Evolutionary conservation across 2,888 invertebrate genomes (phyloP), one percentile per base, ranked within the genome.

Genomic region (Pristionchus entomophagus): DNA sequence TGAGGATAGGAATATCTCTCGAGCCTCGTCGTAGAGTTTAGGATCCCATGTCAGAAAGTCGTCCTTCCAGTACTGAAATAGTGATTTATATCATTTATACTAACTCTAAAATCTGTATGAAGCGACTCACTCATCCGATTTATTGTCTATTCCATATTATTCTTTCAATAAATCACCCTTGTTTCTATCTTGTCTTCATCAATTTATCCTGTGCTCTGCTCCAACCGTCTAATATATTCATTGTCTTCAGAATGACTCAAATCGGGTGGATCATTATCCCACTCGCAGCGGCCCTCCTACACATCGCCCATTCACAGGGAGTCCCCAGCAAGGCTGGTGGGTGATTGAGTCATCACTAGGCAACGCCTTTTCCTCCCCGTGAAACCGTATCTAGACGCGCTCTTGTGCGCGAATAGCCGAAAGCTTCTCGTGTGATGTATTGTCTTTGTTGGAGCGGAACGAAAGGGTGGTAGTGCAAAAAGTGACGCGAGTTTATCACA

Each of bases 31-130:
- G 87, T 93, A 93, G 51, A 90, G 88, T n/a, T 88, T 89, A 26
- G 93, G 93, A 73, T 91, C 88, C 93, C 93, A 93, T 85, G 90
- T 90, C 26, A 93, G 89, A 86, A 91, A 93, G 62, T 91, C 91
- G 87, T 93, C 93, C 78, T 91, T 89, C 93, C 93, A 93, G 85
- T 91, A 93, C 93, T 93, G 89, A 84, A 93, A 90, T 49, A 51
- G 38, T n/a, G n/a, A n/a, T n/a, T n/a, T n/a, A n/a, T n/a, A n/a
- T n/a, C n/a, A n/a, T n/a, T n/a, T n/a, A n/a, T n/a, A n/a, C n/a
- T n/a, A n/a, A n/a, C n/a, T n/a, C n/a, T n/a, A n/a, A n/a, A n/a
- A n/a, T n/a, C n/a, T n/a, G n/a, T n/a, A n/a, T n/a, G n/a, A n/a
- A n/a, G n/a, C n/a, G n/a, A n/a, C 14, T 17, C 8, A n/a, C 38